Conservation (phyloP, 2,113 vertebrate species). For the Sapajus apella region DNA sequence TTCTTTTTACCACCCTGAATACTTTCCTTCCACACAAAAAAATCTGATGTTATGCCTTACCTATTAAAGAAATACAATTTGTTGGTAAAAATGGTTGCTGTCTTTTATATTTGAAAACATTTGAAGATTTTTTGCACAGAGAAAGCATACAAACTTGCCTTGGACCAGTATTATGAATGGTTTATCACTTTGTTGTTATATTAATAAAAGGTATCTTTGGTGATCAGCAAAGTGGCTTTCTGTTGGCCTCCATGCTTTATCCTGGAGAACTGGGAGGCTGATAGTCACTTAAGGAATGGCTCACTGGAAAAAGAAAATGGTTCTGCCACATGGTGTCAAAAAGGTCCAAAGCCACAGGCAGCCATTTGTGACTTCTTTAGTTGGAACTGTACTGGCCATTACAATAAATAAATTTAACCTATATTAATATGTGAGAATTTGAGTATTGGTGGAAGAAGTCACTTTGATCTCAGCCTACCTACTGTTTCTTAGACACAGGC, state of each 20-base stretch:
- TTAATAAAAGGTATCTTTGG: background rate
- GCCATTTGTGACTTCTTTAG: background rate
- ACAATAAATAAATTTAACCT: background rate
- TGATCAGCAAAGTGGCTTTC: background rate
- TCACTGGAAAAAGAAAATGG: background rate
- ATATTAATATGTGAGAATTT: background rate
- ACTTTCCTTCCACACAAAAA: conserved; percentile 56
- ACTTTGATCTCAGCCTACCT: background rate
- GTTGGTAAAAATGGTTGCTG: background rate
- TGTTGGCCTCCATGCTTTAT: background rate
- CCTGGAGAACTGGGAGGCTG: background rate
- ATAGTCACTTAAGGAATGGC: background rate
- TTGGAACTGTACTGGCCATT: background rate
- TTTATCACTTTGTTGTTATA: background rate
- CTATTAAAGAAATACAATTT: conserved; percentile 47
- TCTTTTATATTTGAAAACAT: background rate
- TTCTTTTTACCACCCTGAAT: conserved; percentile 37
- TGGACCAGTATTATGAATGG: background rate
- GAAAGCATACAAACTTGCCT: background rate
- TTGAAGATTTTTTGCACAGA: background rate
- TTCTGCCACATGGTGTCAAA: background rate
- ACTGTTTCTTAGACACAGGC: background rate
- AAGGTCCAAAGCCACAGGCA: background rate
- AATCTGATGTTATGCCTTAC: conserved; percentile 9
- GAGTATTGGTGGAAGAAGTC: background rate